phyloP scores from a whole-genome alignment of 1,140 invertebrate species.

The Trichomalopsis sarcophagae region DNA sequence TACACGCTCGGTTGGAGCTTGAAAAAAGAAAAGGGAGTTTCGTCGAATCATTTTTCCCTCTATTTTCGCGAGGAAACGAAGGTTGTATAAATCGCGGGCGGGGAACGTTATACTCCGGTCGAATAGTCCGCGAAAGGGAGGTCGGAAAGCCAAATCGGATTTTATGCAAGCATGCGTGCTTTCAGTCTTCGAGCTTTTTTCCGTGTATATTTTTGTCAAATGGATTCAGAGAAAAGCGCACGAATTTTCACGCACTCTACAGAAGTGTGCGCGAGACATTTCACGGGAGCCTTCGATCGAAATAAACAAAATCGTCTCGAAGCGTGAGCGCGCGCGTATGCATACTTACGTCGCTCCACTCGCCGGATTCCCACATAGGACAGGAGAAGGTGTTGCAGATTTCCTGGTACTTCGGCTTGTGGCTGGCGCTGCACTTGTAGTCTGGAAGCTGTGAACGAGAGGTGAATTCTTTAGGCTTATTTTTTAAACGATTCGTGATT shows the following conservation, averaged over 20 bases:
- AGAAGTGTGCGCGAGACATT: background rate
- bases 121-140: background rate
- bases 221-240: background rate
- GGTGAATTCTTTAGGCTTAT: background rate
- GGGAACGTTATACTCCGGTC: background rate
- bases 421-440: conserved; percentile 81
- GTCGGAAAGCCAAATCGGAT: conserved; percentile 32
- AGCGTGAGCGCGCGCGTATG: background rate
- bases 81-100: background rate
- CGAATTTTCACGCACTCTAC: conserved; percentile 14
- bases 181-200: background rate
- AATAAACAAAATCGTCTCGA: background rate
- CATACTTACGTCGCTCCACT: conserved; percentile 89
- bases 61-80: conserved; percentile 6
- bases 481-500: no score
- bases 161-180: background rate
- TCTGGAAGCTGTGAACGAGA: conserved; percentile 79
- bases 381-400: conserved; percentile 89
- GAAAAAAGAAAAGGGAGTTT: background rate
- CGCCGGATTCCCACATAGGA: conserved; percentile 87
- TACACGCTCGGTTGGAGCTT: background rate
- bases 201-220: background rate
- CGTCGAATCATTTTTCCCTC: conserved; percentile 15
- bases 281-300: background rate
- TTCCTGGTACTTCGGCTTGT: conserved; percentile 86